Evolutionary conservation across 1,140 invertebrate species (phyloP).

Genomic region (Leptopilina clavipes): DNA sequence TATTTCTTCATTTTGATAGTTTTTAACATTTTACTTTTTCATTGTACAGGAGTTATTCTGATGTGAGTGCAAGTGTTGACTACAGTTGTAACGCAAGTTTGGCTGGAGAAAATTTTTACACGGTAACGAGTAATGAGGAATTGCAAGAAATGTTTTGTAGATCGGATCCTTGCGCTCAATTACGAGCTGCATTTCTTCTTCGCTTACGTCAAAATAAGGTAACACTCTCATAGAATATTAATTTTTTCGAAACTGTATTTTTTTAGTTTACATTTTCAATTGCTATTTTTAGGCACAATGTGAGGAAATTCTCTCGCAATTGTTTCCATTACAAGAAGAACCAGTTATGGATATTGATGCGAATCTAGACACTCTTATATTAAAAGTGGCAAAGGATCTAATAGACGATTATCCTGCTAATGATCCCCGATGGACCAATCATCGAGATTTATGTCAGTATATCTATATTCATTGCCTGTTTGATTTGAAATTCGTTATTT

Average conservation of each 20-base stretch:
- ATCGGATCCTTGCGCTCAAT: conserved; percentile 79
- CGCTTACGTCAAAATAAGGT: conserved; percentile 67
- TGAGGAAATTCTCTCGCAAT: conserved; percentile 80
- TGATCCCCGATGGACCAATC: conserved; percentile 87
- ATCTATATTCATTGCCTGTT: neutral
- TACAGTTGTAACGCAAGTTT: conserved; percentile 57
- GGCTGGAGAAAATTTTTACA: conserved; percentile 73
- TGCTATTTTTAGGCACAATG: conserved; percentile 75
- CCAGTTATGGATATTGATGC: conserved; percentile 76
- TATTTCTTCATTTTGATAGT: conserved; percentile 54
- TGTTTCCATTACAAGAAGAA: conserved; percentile 79
- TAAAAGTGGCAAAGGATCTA: conserved; percentile 85
- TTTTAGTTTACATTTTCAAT: conserved; percentile 27
- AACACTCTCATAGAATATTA: neutral
- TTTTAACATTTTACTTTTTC: neutral
- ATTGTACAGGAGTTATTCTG: conserved; percentile 61
- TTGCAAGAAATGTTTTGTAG: conserved; percentile 82
- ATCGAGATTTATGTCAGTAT: conserved; percentile 65
- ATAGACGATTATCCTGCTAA: conserved; percentile 91
- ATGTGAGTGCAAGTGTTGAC: conserved; percentile 61
- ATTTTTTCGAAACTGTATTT: neutral
- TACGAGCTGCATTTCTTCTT: conserved; percentile 85
- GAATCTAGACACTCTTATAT: conserved; percentile 80
- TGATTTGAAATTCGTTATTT: conserved; percentile 32
- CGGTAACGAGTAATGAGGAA: conserved; percentile 83